These are phyloP conservation scores for Xestoiulus laeticollis DNA, from an alignment of 2,888 invertebrate species.

Conservation along the genomic window DNA sequence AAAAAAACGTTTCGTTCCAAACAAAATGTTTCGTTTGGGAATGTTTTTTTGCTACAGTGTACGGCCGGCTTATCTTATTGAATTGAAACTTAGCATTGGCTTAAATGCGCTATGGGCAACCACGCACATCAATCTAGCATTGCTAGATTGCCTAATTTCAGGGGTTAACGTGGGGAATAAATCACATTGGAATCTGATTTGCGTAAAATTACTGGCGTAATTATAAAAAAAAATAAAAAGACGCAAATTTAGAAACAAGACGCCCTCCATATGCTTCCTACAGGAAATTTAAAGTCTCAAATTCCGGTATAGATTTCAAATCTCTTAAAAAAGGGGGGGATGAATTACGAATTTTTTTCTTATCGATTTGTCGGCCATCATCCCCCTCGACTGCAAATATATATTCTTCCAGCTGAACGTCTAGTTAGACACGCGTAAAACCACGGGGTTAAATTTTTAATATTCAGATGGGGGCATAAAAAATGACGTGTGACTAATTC, in stretches of 20 bases:
- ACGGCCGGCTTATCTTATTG: too few relatives aligned
- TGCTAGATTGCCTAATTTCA: neutral
- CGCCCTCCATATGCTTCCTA: neutral
- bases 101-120: neutral
- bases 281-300: neutral
- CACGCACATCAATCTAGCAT: neutral
- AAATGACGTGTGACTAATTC: neutral
- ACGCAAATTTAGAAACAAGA: too few relatives aligned
- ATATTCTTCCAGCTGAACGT: neutral
- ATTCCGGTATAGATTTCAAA: slow-evolving; percentile 10
- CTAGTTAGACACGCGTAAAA: neutral
- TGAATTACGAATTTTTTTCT: neutral
- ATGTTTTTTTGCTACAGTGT: too few relatives aligned
- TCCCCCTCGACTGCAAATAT: neutral
- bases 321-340: neutral
- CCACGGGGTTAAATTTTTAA: neutral
- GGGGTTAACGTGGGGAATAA: neutral
- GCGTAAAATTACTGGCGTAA: neutral
- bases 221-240: neutral
- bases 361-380: slow-evolving; percentile 5
- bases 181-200: neutral
- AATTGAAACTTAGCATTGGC: too few relatives aligned
- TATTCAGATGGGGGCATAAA: neutral
- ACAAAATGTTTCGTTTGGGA: too few relatives aligned
- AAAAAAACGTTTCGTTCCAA: too few relatives aligned